These are phyloP conservation scores for Schizaphis graminum DNA, from an alignment of 2,888 invertebrate genomes.

Conservation along the genomic window DNA sequence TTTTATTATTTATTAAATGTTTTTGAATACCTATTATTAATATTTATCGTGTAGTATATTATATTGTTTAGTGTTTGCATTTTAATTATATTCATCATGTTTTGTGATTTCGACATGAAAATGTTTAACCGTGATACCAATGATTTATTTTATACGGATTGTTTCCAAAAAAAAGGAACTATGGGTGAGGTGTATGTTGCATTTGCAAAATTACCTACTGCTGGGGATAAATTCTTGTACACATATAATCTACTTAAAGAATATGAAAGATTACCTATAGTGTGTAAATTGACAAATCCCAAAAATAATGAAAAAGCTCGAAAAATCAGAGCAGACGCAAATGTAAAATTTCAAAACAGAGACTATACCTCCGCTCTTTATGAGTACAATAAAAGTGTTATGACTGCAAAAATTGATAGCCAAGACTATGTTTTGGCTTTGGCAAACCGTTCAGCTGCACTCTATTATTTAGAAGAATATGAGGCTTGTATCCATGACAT, in stretches of 20 bases:
- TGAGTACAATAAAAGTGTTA: conserved; percentile 77
- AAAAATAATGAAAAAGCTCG: conserved; percentile 23
- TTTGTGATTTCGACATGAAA: not conserved
- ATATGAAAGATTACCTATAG: not conserved
- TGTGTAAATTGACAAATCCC: not conserved
- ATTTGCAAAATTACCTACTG: conserved; percentile 29
- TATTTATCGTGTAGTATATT: not conserved
- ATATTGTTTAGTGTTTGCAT: not conserved
- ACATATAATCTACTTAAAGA: conserved; percentile 9
- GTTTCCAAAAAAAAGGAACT: not conserved
- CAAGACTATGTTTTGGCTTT: conserved; percentile 77
- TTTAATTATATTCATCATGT: not conserved
- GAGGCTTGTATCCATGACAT: conserved; percentile 79
- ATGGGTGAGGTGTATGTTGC: not conserved
- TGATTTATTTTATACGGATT: conserved; percentile 17
- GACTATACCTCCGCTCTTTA: conserved; percentile 73
- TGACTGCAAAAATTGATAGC: conserved; percentile 74
- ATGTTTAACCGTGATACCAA: not conserved
- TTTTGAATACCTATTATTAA: not conserved
- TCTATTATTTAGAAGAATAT: conserved; percentile 75
- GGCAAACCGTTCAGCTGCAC: conserved; percentile 80
- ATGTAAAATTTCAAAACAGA: conserved; percentile 74
- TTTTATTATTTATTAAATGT: not conserved
- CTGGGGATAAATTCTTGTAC: conserved; percentile 35
- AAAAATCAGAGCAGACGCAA: conserved; percentile 66